Evolutionary conservation across 2,113 vertebrate genomes (phyloP).

Genomic region (Ornithorhynchus anatinus): DNA sequence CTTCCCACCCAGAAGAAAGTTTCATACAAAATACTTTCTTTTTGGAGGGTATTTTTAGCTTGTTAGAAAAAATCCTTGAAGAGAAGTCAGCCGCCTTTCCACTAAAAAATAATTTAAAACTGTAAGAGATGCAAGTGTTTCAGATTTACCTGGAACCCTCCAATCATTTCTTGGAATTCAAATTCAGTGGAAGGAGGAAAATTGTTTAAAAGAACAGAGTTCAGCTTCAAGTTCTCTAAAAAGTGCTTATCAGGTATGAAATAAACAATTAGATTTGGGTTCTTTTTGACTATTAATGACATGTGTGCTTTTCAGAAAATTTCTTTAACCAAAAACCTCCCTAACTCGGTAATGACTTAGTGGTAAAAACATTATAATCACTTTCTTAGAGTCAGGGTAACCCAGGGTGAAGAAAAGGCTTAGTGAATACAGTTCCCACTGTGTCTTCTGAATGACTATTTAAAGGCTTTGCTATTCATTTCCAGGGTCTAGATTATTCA

Average conservation of each 20-base stretch:
- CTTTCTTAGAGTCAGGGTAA: slow-evolving; percentile 62
- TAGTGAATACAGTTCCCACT: slow-evolving; percentile 41
- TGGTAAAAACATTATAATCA: slow-evolving; percentile 54
- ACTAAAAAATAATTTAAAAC: too few species aligned
- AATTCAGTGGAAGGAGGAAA: too few species aligned
- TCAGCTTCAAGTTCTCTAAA: too few species aligned
- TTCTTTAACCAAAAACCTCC: slow-evolving; percentile 51
- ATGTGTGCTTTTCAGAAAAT: slow-evolving; percentile 16
- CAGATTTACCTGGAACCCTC: too few species aligned
- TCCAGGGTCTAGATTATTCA: slow-evolving; percentile 55
- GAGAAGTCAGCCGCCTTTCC: too few species aligned
- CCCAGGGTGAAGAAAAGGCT: slow-evolving; percentile 40
- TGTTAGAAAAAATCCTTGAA: too few species aligned
- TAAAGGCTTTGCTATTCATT: slow-evolving; percentile 50
- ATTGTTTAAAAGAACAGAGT: too few species aligned
- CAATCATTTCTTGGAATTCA: too few species aligned
- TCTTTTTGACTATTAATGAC: not conserved
- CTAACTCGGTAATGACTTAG: slow-evolving; percentile 48
- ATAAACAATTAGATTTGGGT: slow-evolving; percentile 60
- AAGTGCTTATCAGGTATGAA: slow-evolving; percentile 8
- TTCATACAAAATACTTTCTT: too few species aligned
- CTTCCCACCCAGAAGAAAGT: too few species aligned
- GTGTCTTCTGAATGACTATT: slow-evolving; percentile 32
- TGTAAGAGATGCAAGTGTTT: too few species aligned
- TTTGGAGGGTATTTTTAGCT: too few species aligned